Evolutionary conservation across 2,888 invertebrate genomes (phyloP), one percentile per base, ranked within the genome.

Genomic region (Monochamus alternatus): DNA sequence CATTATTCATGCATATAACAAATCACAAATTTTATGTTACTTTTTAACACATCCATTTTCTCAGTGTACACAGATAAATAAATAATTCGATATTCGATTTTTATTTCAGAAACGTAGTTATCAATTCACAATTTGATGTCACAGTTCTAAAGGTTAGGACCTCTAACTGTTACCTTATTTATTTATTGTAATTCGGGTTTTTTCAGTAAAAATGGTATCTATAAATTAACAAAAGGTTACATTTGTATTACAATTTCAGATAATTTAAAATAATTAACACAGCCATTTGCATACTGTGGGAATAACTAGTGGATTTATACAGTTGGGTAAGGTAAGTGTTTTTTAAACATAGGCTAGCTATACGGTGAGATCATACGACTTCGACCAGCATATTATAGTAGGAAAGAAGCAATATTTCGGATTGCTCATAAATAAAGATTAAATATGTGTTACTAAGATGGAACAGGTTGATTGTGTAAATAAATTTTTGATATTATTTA

Each of bases 171-270:
- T 63, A 63, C 22, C 14, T 43, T 52, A 52, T 66, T 52, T 52
- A 32, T 66, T 14, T 44, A 66, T 66, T 66, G 31, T 66, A 55
- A 52, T 52, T 66, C 5, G 55, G 32, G 3, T 66, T 52, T 44
- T 66, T 32, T 8, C 31, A 14, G 7, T 12, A 51, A 52, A 30
- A 32, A 12, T 12, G 9, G 3, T 1, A 32, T 66, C 66, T 32
- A 66, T 66, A 66, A 52, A 66, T 66, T 66, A 52, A 31, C 9
- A 14, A 66, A 66, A 66, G 66, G 66, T 66, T 52, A 66, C 30
- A 52, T 66, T 66, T 52, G 52, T 32, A 66, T 52, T 66, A 52
- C 32, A 66, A 52, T 66, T 66, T 52, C 51, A 3, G 52, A 32
- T 55, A 32, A 22, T 51, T 65, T 22, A 51, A 51, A 65, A 51